Evolutionary conservation across 2,797 vertebrate genomes (phyloP).

Genomic region (Tadarida brasiliensis): DNA sequence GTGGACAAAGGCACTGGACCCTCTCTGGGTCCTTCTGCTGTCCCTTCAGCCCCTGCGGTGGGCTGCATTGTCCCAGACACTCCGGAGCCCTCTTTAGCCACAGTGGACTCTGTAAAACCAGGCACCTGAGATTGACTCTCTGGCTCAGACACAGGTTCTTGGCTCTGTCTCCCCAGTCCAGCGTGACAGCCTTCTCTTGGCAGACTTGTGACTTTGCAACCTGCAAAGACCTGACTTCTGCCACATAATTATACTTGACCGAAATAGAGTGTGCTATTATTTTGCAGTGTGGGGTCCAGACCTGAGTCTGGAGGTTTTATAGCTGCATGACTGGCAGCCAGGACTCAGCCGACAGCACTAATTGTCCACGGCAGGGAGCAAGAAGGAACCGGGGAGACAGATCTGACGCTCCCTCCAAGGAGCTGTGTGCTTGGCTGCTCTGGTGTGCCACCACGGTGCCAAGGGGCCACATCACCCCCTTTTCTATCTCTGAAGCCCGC

Average conservation of each 20-base stretch:
- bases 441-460: accelerated
- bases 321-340: slow-evolving; percentile 46
- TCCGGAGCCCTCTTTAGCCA: background rate
- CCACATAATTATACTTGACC: slow-evolving; percentile 56
- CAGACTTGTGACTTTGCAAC: background rate
- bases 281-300: slow-evolving; percentile 58
- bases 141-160: background rate
- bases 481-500: background rate
- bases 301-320: slow-evolving; percentile 73
- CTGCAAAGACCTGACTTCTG: slow-evolving; percentile 21
- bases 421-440: background rate
- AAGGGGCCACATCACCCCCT: accelerated
- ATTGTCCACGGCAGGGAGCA: background rate
- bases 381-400: slow-evolving; percentile 22
- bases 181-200: background rate
- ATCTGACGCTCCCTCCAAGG: background rate
- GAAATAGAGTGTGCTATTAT: slow-evolving; percentile 64
- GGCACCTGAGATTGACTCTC: background rate
- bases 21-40: background rate
- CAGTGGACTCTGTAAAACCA: background rate
- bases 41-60: background rate
- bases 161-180: background rate
- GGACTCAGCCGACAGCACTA: background rate
- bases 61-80: background rate
- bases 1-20: accelerated